Conservation (phyloP, 2,797 vertebrate genomes). For the Liasis olivaceus region DNA sequence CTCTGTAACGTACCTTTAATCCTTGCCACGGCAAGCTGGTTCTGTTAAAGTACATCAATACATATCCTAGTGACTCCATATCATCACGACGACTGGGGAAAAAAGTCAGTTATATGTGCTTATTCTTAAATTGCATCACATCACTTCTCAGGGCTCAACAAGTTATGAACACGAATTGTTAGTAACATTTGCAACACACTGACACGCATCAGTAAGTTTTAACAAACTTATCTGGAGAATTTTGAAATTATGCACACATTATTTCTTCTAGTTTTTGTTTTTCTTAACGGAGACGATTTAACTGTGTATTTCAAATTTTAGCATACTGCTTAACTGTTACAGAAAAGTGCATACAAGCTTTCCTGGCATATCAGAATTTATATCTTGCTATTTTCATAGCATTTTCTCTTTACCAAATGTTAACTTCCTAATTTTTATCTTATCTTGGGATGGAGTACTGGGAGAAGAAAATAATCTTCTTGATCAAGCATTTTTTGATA, state of each 20-base stretch:
- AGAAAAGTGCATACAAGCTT: neutral
- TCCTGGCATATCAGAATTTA: neutral
- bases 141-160: neutral
- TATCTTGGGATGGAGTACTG: neutral
- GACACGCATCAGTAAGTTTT: neutral
- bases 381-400: neutral
- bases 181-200: neutral
- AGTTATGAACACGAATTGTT: neutral
- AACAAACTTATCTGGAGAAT: neutral
- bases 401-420: neutral
- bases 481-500: neutral
- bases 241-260: neutral
- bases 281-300: neutral
- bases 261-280: neutral
- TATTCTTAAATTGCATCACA: neutral
- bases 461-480: neutral
- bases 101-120: neutral
- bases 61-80: slow-evolving; percentile 99
- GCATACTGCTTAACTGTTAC: neutral
- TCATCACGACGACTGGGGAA: slow-evolving; percentile 93
- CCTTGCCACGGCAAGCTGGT: slow-evolving; percentile 99
- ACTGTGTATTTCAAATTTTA: neutral
- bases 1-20: slow-evolving; percentile 88
- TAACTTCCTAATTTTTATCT: neutral
- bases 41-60: slow-evolving; percentile 99